phyloP scores from a whole-genome alignment of 2,888 invertebrate genomes.

The Patella depressa region DNA sequence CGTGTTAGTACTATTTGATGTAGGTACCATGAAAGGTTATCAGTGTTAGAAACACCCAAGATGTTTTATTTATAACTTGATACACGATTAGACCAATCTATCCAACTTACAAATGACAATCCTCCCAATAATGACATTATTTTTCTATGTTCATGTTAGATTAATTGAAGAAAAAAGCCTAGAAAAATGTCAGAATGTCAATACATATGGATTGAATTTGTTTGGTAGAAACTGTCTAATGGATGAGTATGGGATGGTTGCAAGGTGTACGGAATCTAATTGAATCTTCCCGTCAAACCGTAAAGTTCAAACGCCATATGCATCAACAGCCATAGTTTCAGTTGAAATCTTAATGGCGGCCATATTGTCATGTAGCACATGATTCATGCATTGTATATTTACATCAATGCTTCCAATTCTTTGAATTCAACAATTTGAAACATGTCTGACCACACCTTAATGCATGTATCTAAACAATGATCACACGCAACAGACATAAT shows the following conservation, averaged over 20 bases:
- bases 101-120: not conserved
- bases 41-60: not conserved
- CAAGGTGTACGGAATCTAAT: constrained; percentile 6
- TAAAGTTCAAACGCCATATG: constrained; percentile 11
- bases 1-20: not conserved
- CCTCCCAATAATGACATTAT: constrained; percentile 7
- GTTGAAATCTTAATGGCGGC: not conserved
- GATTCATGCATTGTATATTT: constrained; percentile 2
- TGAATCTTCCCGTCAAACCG: constrained; percentile 3
- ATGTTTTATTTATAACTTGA: not conserved
- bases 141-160: not conserved
- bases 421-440: not conserved
- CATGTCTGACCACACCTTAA: constrained; percentile 3
- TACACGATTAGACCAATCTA: not conserved
- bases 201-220: constrained; percentile 10
- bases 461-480: not conserved
- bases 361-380: not conserved
- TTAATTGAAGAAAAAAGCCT: constrained; percentile 9
- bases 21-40: constrained; percentile 1
- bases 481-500: too few relatives aligned
- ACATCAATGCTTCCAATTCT: too few relatives aligned
- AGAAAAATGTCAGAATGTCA: constrained; percentile 10
- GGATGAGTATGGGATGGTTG: not conserved
- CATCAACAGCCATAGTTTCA: not conserved
- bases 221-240: not conserved